Evolutionary conservation across 2,888 invertebrate species (phyloP), one percentile per base, ranked within the genome.

Genomic region (Mayetiola destructor): DNA sequence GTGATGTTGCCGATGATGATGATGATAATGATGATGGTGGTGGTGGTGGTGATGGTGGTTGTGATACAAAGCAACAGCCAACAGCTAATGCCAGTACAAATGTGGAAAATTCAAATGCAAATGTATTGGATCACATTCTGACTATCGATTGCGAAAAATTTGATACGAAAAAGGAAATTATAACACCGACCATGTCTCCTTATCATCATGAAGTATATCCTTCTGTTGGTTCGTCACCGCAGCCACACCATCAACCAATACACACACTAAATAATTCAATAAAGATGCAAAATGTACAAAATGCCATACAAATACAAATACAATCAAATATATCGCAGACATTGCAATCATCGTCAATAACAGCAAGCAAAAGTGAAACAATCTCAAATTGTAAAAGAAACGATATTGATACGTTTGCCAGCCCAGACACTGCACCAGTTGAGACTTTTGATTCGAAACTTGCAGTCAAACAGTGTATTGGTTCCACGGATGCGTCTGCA

Each of bases 231-330:
- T 14, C 56, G 20, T 52, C 54, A 53, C 23, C 27, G 48, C 37
- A 30, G 40, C 56, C 59, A 57, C 63, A 67, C 58, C 61, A 63
- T 59, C 65, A 67, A 37, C 56, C 36, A 65, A 65, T 65, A 66
- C 58, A 63, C 64, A 61, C 64, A 63, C 55, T 23, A 40, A 16
- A 42, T 12, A 42, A 20, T 18, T 21, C n/a, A n/a, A n/a, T n/a
- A n/a, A n/a, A n/a, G 29, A 53, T 53, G 53, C 18, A 29, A 12
- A 32, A 32, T 32, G 32, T 8, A n/a, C n/a, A n/a, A n/a, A 16
- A 5, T 53, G 32, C 53, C 29, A 21, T 54, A 35, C 16, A 35
- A 54, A 35, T 54, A 23, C 48, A 48, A 48, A 48, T 27, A 48
- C 48, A 48, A 16, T 27, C 48, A 27, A 9, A 27, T n/a, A 48